Conservation (phyloP, 2,888 invertebrate genomes). For the Patella caerulea region DNA sequence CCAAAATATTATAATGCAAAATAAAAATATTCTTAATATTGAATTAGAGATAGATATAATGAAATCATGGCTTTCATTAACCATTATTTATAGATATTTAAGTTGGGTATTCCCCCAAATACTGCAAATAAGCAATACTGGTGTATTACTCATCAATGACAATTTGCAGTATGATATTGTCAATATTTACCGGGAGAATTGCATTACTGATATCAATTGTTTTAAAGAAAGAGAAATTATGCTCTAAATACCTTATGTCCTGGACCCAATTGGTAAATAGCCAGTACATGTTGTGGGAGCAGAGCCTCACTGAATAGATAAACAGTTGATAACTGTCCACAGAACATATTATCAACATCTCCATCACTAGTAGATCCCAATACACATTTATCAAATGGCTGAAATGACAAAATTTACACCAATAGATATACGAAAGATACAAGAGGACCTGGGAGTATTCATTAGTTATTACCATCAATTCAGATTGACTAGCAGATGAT, state of each 20-base stretch:
- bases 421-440: too few relatives aligned
- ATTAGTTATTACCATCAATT: background rate
- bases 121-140: too few relatives aligned
- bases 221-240: background rate
- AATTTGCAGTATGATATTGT: background rate
- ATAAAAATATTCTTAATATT: too few relatives aligned
- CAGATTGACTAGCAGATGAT: background rate
- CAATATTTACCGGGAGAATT: background rate
- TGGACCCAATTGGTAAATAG: constrained; percentile 97
- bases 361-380: constrained; percentile 97
- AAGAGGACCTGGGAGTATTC: too few relatives aligned
- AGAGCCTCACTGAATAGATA: constrained; percentile 98
- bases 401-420: constrained; percentile 42
- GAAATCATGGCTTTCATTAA: too few relatives aligned
- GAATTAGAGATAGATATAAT: too few relatives aligned
- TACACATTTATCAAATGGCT: constrained; percentile 99
- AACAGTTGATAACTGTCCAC: constrained; percentile 99
- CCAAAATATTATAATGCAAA: too few relatives aligned
- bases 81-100: too few relatives aligned
- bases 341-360: constrained; percentile 97
- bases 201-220: background rate
- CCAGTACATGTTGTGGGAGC: constrained; percentile 97
- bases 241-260: constrained; percentile 88
- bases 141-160: too few relatives aligned
- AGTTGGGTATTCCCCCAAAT: too few relatives aligned